phyloP scores from a whole-genome alignment of 2,888 invertebrate species.

The Acutogordius australiensis region DNA sequence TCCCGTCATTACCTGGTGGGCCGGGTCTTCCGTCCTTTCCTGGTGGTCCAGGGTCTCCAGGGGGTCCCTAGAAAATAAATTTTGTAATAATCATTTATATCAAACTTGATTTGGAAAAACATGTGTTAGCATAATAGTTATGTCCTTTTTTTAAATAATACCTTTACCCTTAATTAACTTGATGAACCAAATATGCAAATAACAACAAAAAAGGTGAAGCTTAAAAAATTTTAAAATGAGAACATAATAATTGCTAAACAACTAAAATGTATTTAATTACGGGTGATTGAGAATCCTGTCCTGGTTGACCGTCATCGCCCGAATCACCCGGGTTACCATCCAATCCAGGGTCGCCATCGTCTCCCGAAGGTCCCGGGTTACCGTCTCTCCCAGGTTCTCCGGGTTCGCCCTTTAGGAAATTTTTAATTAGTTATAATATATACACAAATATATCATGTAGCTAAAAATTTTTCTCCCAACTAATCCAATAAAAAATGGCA shows the following conservation, averaged over 20 bases:
- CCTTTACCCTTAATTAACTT: no score
- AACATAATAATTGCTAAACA: no score
- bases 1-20: not conserved
- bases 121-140: no score
- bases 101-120: not conserved
- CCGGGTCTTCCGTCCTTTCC: not conserved
- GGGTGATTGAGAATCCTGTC: not conserved
- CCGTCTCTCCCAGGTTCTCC: conserved; percentile 5
- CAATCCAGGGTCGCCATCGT: conserved; percentile 11
- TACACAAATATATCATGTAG: no score
- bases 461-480: no score
- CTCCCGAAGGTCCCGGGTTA: conserved; percentile 5
- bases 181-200: no score
- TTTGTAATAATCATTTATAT: not conserved
- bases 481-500: no score
- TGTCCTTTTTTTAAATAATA: no score
- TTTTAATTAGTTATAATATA: not conserved
- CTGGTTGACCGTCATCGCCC: conserved; percentile 11
- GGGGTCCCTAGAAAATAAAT: not conserved
- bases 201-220: no score
- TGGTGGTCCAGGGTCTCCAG: not conserved
- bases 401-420: not conserved
- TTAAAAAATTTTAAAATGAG: no score
- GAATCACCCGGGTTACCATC: not conserved
- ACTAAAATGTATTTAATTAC: no score